Percentiles rank a stretch among this genome's conserved stretches.
These are phyloP conservation scores for Drosophila algonquin DNA, from an alignment of 2,888 invertebrate species.

Conservation along the genomic window DNA sequence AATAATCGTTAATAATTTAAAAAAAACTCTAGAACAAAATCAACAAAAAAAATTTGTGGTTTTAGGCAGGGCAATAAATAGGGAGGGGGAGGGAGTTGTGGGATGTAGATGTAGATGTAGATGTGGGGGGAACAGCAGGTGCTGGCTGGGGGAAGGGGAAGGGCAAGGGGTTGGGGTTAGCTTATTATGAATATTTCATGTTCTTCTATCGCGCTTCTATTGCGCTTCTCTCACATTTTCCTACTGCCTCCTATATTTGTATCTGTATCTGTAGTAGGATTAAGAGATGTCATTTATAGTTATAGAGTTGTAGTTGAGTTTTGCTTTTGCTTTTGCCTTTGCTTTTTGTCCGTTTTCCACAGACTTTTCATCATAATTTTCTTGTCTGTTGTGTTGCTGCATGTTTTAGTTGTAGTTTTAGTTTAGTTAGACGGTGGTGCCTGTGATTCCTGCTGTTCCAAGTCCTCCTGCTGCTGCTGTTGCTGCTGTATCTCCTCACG, in stretches of 20 bases:
- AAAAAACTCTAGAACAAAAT: conserved; percentile 78
- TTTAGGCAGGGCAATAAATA: conserved; percentile 63
- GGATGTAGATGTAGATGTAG: background rate
- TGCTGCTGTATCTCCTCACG: conserved; percentile 55
- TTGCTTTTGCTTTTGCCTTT: conserved; percentile 25
- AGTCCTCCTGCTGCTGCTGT: conserved; percentile 34
- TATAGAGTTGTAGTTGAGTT: conserved; percentile 68
- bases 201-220: conserved; percentile 16
- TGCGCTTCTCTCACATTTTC: background rate
- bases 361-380: conserved; percentile 19
- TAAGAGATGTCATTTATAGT: conserved; percentile 76
- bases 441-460: conserved; percentile 44
- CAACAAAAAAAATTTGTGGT: conserved; percentile 59
- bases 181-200: conserved; percentile 70
- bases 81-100: conserved; percentile 35
- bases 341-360: conserved; percentile 22
- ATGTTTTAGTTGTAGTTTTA: conserved; percentile 19
- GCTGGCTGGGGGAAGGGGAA: background rate
- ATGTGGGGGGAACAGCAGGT: conserved; percentile 19
- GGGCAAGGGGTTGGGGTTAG: conserved; percentile 14
- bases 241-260: conserved; percentile 29
- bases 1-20: conserved; percentile 77
- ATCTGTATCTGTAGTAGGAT: conserved; percentile 67
- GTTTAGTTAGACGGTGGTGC: conserved; percentile 56
- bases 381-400: conserved; percentile 44